Evolutionary conservation across 2,888 invertebrate species (phyloP).

Genomic region (Netelia virgata): DNA sequence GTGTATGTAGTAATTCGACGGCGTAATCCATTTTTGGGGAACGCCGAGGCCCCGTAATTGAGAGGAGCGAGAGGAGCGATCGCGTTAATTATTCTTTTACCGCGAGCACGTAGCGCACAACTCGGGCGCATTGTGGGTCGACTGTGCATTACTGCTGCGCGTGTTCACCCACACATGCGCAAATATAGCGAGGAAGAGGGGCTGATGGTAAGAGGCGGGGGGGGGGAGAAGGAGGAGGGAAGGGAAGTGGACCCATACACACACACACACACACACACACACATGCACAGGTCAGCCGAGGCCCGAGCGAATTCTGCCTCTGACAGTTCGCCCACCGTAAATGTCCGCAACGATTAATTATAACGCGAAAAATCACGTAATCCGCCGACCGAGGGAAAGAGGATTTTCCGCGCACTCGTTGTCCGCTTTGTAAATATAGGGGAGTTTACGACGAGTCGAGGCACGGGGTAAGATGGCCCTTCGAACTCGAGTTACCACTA

Average conservation of each 20-base stretch:
- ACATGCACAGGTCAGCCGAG: constrained; percentile 37
- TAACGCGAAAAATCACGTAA: constrained; percentile 63
- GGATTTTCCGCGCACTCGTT: constrained; percentile 53
- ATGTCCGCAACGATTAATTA: constrained; percentile 64
- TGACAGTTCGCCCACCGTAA: constrained; percentile 63
- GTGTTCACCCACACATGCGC: constrained; percentile 18
- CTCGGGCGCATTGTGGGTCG: constrained; percentile 59
- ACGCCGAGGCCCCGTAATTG: constrained; percentile 57
- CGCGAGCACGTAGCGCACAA: constrained; percentile 21
- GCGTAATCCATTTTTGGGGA: constrained; percentile 65
- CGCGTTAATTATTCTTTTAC: constrained; percentile 67
- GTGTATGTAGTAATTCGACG: constrained; percentile 55
- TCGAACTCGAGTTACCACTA: not conserved
- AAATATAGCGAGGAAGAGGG: constrained; percentile 4
- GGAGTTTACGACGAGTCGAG: too few species aligned
- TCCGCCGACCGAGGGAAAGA: constrained; percentile 27
- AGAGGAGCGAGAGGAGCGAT: constrained; percentile 43
- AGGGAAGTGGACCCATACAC: not conserved
- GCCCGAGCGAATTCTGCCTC: constrained; percentile 51
- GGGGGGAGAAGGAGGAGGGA: not conserved
- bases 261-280: not conserved
- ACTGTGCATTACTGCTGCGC: constrained; percentile 51
- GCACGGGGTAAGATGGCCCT: too few species aligned
- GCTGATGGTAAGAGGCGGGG: not conserved
- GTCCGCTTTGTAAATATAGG: constrained; percentile 1